Conservation (phyloP, 2,888 invertebrate genomes). For the Leptopterna dolabrata region DNA sequence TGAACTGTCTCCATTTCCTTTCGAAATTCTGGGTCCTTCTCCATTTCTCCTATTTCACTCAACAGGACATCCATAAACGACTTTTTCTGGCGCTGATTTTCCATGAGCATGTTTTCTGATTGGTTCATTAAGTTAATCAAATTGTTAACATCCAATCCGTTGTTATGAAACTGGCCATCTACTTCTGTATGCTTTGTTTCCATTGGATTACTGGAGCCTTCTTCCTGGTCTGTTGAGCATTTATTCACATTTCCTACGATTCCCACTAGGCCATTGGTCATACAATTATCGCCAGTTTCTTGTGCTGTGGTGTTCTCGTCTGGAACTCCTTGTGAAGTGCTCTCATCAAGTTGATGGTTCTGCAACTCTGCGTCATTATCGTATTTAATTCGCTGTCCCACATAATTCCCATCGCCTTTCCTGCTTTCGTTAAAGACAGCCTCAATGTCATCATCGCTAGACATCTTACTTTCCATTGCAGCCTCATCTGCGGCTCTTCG, state of each 20-base stretch:
- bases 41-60: background rate
- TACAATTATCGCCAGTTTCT: background rate
- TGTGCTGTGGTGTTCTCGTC: background rate
- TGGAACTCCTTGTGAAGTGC: background rate
- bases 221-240: background rate
- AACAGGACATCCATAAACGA: constrained; percentile 2
- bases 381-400: background rate
- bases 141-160: background rate
- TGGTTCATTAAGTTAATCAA: background rate
- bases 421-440: background rate
- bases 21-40: constrained; percentile 15
- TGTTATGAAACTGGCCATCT: background rate
- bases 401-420: background rate
- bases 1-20: constrained; percentile 12
- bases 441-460: background rate
- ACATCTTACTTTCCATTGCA: background rate
- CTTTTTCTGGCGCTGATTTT: background rate
- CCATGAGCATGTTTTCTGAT: background rate
- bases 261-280: background rate
- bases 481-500: background rate
- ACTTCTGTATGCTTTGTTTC: background rate
- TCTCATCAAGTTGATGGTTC: background rate
- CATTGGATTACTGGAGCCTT: background rate
- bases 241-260: background rate
- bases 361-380: background rate